phyloP scores from a whole-genome alignment of 2,797 vertebrate species.

The Phylloscopus collybita region DNA sequence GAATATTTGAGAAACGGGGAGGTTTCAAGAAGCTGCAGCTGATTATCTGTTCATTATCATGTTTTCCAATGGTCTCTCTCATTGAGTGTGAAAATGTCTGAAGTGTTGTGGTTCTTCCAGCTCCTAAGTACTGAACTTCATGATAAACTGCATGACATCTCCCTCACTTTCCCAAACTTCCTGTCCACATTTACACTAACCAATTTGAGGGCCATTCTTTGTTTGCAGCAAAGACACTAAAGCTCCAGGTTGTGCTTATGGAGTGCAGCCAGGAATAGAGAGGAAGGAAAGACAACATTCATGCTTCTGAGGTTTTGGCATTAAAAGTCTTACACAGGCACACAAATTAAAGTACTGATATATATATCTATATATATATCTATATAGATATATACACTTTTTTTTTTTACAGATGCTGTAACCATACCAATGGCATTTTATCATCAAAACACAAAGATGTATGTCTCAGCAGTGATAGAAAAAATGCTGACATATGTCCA shows the following conservation, averaged over 20 bases:
- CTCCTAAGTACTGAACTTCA: neutral
- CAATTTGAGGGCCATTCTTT: neutral
- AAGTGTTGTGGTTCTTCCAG: neutral
- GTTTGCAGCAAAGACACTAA: neutral
- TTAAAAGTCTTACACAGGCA: neutral
- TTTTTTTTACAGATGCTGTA: neutral
- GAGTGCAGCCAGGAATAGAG: neutral
- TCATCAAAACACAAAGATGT: neutral
- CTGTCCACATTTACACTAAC: neutral
- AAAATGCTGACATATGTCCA: neutral
- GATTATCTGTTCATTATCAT: conserved; percentile 4
- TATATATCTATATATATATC: neutral
- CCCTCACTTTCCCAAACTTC: neutral
- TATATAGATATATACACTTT: too few relatives aligned
- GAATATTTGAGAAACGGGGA: neutral
- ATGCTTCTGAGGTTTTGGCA: neutral
- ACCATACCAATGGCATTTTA: neutral
- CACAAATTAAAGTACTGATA: neutral
- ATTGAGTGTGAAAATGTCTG: neutral
- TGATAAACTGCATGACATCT: neutral
- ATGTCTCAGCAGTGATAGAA: neutral
- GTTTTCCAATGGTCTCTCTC: neutral
- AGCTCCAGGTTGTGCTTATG: neutral
- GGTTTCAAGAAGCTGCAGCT: neutral
- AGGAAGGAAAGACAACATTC: neutral